These are phyloP conservation scores for Pithecia hirsuta DNA, from an alignment of 2,797 vertebrate genomes.

Conservation along the genomic window DNA sequence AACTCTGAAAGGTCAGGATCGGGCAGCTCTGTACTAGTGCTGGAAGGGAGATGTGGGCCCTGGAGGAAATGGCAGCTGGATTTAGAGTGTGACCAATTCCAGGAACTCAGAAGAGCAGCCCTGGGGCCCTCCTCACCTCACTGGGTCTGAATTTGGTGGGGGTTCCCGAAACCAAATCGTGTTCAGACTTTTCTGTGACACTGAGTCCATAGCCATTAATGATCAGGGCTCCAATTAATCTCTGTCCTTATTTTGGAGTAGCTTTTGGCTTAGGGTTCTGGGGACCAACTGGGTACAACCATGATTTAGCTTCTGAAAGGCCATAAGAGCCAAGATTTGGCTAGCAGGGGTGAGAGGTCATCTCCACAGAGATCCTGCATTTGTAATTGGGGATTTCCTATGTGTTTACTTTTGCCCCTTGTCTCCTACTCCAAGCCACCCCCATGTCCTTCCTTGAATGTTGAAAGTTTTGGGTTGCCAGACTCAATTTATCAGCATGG, in stretches of 20 bases:
- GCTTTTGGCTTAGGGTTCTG: constrained; percentile 5
- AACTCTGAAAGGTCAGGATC: background rate
- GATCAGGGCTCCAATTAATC: background rate
- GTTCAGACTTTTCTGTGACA: background rate
- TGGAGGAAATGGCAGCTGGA: background rate
- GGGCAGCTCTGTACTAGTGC: background rate
- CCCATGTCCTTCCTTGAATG: background rate
- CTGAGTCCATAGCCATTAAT: background rate
- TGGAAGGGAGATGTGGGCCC: background rate
- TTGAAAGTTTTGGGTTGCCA: background rate
- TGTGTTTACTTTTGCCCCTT: background rate
- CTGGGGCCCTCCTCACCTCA: background rate
- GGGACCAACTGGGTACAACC: background rate
- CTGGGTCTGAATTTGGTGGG: background rate
- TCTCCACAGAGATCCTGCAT: background rate
- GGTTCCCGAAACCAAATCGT: background rate
- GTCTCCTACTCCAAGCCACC: background rate
- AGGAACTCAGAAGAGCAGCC: background rate
- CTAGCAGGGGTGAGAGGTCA: background rate
- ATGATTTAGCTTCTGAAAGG: background rate
- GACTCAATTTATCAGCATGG: background rate
- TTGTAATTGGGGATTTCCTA: background rate
- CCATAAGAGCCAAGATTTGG: background rate
- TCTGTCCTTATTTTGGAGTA: background rate
- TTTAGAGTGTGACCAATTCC: background rate